Conservation (phyloP, 1,140 invertebrate species). For the Papilio aristodemus region DNA sequence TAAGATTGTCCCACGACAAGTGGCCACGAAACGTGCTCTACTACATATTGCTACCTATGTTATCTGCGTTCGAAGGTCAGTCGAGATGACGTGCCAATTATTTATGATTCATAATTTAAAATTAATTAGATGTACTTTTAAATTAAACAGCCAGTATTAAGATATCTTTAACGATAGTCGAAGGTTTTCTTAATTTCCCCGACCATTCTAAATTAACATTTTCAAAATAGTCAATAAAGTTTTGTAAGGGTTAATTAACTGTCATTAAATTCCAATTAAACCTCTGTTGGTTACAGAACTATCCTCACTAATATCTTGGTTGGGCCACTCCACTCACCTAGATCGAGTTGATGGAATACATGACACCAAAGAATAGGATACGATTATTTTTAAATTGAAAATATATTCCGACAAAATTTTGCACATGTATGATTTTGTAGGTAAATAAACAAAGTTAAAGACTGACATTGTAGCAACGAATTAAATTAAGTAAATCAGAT, state of each 20-base stretch:
- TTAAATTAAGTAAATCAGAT: not conserved
- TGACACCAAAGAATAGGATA: not conserved
- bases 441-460: not conserved
- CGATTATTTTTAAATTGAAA: not conserved
- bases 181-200: too few relatives aligned
- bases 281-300: not conserved
- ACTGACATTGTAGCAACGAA: not conserved
- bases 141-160: too few relatives aligned
- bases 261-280: conserved; percentile 7
- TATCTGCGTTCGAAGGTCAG: not conserved
- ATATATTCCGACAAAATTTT: not conserved
- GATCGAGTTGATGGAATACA: not conserved
- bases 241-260: not conserved
- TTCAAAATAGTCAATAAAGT: too few relatives aligned
- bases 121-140: not conserved
- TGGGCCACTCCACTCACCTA: not conserved
- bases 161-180: too few relatives aligned
- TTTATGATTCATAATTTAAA: not conserved
- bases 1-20: not conserved
- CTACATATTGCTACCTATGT: not conserved
- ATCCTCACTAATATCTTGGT: not conserved
- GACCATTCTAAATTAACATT: too few relatives aligned
- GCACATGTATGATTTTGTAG: not conserved
- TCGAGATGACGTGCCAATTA: not conserved
- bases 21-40: conserved; percentile 1